Percentiles rank a stretch among this genome's conserved stretches.
Conservation (phyloP, 2,888 invertebrate species). For the Caenorhabditis sp. region DNA sequence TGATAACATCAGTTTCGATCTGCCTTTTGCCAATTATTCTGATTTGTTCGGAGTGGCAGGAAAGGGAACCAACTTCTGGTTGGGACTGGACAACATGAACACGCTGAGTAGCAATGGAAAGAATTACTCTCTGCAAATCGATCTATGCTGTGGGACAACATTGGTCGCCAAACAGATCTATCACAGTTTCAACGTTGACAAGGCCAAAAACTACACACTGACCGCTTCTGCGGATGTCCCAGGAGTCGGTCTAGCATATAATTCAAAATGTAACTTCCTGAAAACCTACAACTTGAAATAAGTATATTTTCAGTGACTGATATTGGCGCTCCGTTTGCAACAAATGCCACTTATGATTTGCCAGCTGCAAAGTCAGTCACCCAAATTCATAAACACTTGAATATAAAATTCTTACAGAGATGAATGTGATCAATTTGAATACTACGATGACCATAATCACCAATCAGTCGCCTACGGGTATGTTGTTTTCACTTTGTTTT, state of each 20-base stretch:
- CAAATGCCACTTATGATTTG: not conserved
- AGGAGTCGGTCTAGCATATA: conserved; percentile 57
- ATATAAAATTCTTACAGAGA: not conserved
- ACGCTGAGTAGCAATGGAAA: conserved; percentile 34
- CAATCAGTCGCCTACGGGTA: conserved; percentile 25
- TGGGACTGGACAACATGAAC: conserved; percentile 71
- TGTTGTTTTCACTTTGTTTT: not conserved
- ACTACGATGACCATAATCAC: conserved; percentile 21
- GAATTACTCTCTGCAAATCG: conserved; percentile 55
- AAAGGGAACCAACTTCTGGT: conserved; percentile 65
- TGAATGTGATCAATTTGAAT: conserved; percentile 52
- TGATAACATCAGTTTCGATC: conserved; percentile 25
- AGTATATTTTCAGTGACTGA: conserved; percentile 20
- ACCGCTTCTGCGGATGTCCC: conserved; percentile 46
- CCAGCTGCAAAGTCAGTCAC: conserved; percentile 28
- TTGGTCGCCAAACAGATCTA: conserved; percentile 53
- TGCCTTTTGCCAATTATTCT: conserved; percentile 44
- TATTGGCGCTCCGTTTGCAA: conserved; percentile 27
- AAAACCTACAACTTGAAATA: not conserved
- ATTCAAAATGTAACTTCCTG: conserved; percentile 7
- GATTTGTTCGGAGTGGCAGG: conserved; percentile 54
- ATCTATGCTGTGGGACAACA: conserved; percentile 61
- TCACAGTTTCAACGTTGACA: conserved; percentile 56
- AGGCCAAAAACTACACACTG: conserved; percentile 42
- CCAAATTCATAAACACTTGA: not conserved